Percentiles rank a stretch among this genome's conserved stretches.
phyloP scores from a whole-genome alignment of 2,113 vertebrate species.

The Chlamydotis undulata region DNA sequence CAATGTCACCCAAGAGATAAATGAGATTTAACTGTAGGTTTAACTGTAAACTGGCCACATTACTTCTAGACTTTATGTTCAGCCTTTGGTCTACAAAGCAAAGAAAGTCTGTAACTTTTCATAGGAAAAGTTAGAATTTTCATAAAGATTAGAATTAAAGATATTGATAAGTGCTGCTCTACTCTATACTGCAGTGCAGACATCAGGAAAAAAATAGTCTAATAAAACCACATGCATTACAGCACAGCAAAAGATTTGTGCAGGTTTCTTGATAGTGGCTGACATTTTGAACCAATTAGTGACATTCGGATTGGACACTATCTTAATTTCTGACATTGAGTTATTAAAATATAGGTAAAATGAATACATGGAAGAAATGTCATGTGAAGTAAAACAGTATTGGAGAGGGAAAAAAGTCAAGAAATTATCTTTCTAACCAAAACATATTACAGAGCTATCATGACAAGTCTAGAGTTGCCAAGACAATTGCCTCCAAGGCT shows the following conservation, averaged over 20 bases:
- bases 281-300: background rate
- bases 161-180: background rate
- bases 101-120: background rate
- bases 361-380: background rate
- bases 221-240: background rate
- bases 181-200: background rate
- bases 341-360: background rate
- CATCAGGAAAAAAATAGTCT: background rate
- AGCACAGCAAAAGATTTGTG: background rate
- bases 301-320: background rate
- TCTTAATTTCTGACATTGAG: background rate
- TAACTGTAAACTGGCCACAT: background rate
- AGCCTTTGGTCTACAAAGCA: background rate
- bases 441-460: background rate
- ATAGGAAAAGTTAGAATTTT: background rate
- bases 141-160: background rate
- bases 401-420: background rate
- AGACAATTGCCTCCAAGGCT: background rate
- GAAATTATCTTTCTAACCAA: background rate
- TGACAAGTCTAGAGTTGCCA: background rate
- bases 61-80: background rate
- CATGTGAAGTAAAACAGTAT: background rate
- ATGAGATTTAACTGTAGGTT: background rate
- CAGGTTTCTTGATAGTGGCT: background rate
- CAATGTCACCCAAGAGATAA: background rate